These are phyloP conservation scores for Ceuthmochares aereus DNA, from an alignment of 2,113 vertebrate genomes.

Conservation along the genomic window DNA sequence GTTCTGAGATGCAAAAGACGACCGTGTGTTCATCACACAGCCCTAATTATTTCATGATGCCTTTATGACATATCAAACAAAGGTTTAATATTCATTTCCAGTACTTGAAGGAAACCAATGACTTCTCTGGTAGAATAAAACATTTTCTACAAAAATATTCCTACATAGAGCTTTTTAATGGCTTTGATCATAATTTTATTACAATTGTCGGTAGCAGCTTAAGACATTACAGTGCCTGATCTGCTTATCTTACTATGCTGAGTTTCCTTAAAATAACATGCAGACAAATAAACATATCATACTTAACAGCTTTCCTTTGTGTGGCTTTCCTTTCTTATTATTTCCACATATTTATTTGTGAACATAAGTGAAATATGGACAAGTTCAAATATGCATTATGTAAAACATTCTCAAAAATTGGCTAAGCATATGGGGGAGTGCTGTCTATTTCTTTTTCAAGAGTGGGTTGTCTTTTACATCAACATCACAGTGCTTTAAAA, in stretches of 20 bases:
- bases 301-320: constrained; percentile 59
- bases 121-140: not conserved
- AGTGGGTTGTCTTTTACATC: not conserved
- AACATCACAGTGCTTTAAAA: not conserved
- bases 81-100: not conserved
- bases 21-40: fast-evolving
- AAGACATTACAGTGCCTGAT: constrained; percentile 31
- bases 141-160: constrained; percentile 25
- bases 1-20: not conserved
- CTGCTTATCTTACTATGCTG: constrained; percentile 67
- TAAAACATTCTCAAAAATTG: not conserved
- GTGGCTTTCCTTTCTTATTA: constrained; percentile 67
- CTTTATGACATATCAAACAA: not conserved
- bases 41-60: not conserved
- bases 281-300: constrained; percentile 20
- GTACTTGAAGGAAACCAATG: not conserved
- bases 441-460: not conserved
- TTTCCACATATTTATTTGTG: constrained; percentile 55
- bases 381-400: constrained; percentile 30
- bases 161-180: constrained; percentile 3
- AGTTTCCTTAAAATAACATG: constrained; percentile 68
- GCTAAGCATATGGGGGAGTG: not conserved
- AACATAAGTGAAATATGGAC: constrained; percentile 28
- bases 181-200: constrained; percentile 8
- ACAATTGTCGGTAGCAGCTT: constrained; percentile 49